phyloP scores from a whole-genome alignment of 2,888 invertebrate genomes.

The Antheraea assamensis region DNA sequence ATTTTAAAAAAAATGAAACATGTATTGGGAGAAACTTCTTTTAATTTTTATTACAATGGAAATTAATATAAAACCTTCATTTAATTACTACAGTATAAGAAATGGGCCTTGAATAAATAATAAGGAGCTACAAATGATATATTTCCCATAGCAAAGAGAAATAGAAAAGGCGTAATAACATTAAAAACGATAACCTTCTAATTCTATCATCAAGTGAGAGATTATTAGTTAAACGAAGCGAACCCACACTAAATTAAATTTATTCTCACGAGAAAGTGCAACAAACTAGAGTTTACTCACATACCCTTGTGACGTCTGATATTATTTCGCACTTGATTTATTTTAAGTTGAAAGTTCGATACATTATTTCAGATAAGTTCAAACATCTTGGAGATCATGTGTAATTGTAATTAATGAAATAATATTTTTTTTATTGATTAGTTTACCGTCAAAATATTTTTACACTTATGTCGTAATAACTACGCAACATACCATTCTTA shows the following conservation, averaged over 20 bases:
- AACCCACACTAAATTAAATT: not conserved
- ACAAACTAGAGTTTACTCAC: slow-evolving; percentile 18
- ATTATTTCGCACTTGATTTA: not conserved
- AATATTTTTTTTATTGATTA: not conserved
- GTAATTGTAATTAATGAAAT: not conserved
- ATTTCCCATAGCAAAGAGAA: not conserved
- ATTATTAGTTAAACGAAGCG: not conserved
- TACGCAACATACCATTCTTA: too few relatives aligned
- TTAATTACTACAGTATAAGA: not conserved
- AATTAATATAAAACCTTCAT: too few relatives aligned
- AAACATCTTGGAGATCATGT: not conserved
- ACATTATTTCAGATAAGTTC: not conserved
- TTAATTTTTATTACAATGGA: too few relatives aligned
- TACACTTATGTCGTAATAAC: too few relatives aligned
- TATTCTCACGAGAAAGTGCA: not conserved
- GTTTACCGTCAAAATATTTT: not conserved
- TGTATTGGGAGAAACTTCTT: too few relatives aligned
- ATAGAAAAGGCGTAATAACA: not conserved
- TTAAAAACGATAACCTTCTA: not conserved
- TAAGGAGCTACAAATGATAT: not conserved
- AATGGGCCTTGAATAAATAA: too few relatives aligned
- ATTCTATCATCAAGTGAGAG: not conserved
- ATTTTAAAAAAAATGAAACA: too few relatives aligned
- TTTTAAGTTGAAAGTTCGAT: not conserved
- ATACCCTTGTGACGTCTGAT: not conserved